These are phyloP conservation scores for Lycaon pictus DNA, from an alignment of 2,113 vertebrate genomes.

Conservation along the genomic window DNA sequence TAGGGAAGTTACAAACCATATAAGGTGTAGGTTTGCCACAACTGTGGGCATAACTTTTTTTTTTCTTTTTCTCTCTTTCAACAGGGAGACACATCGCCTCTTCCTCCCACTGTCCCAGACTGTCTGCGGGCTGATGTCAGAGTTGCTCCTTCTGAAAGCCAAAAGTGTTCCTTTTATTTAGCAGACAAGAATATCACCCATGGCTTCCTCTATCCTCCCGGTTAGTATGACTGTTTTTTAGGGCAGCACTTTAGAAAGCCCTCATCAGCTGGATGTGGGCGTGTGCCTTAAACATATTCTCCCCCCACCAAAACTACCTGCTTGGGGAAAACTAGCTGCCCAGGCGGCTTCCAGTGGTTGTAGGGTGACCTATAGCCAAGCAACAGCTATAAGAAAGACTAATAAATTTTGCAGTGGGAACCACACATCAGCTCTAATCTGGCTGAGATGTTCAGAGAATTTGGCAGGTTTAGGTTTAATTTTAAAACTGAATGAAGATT, in stretches of 20 bases:
- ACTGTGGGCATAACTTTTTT: constrained; percentile 84
- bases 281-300: constrained; percentile 87
- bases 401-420: constrained; percentile 59
- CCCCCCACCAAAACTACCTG: constrained; percentile 80
- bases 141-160: constrained; percentile 88
- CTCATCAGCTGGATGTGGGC: constrained; percentile 90
- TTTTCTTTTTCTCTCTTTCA: constrained; percentile 75
- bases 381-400: constrained; percentile 64
- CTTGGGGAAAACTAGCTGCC: constrained; percentile 72
- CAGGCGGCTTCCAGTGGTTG: constrained; percentile 73
- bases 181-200: constrained; percentile 83
- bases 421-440: constrained; percentile 30
- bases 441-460: constrained; percentile 76
- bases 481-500: constrained; percentile 64
- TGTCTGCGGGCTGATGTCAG: constrained; percentile 95
- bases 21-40: constrained; percentile 83
- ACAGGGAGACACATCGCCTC: constrained; percentile 85
- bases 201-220: constrained; percentile 94
- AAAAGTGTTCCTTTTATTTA: constrained; percentile 91
- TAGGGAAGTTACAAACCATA: constrained; percentile 85
- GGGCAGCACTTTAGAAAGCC: constrained; percentile 86
- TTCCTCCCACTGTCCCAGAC: constrained; percentile 87
- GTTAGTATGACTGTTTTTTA: constrained; percentile 90
- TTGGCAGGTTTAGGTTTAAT: constrained; percentile 66
- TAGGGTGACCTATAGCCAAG: constrained; percentile 47